Evolutionary conservation across 2,113 vertebrate genomes (phyloP), one percentile per base, ranked within the genome.

Genomic region (Muscicapa adusta): DNA sequence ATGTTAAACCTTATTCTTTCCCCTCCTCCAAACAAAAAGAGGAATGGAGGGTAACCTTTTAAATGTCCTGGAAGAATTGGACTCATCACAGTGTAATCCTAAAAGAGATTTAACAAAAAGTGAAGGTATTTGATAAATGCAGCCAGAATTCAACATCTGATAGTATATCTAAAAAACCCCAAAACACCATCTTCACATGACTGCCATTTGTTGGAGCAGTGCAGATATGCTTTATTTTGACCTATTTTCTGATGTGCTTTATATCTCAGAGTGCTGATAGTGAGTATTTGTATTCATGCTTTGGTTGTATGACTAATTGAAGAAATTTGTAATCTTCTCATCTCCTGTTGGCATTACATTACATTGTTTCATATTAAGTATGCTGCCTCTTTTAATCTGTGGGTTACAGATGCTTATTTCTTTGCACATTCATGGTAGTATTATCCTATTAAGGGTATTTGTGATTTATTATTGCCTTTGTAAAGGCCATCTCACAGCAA

Each of bases 301-400:
- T 96, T 95, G 77, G 48, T 77, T 94, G 60, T 96, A 88, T 97
- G 93, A 96, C 94, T 96, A 97, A 97, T 96, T 96, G 95, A 82
- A 92, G 85, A 93, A 96, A 96, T 96, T 81, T 94, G 85, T 96
- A 94, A 96, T 96, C 95, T 96, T 89, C 87, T 79, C 4, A 36
- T 95, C 92, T 96, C 36, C 2, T 78, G 89, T 95, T 94, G 91
- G 74, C 88, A 86, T 95, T 94, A 91, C 88, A 93, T 93, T 91
- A 79, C 92, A 95, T 95, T 91, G 54, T 92, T 93, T 90, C 81
- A 31, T 96, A 92, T 96, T 96, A 96, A 97, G 94, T 88, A 86
- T 34, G 45, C 77, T 86, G 88, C 83, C 83, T 83, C 84, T 93
- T 95, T 96, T 96, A 96, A 96, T 96, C 92, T 96, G 82, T 2